Conservation (phyloP, 2,888 invertebrate genomes). For the Rhagonycha fulva region DNA sequence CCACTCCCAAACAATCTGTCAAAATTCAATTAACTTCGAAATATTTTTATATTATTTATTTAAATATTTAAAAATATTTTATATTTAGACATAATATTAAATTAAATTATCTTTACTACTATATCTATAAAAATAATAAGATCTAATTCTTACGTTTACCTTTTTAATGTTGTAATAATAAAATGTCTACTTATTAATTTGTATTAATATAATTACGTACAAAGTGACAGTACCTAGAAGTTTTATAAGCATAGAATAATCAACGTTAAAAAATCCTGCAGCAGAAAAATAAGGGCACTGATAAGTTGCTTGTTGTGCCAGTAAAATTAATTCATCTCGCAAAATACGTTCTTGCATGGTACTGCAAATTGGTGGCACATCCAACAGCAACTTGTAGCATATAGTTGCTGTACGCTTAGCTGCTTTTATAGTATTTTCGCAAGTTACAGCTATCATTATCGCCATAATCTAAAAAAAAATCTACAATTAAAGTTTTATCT, state of each 20-base stretch:
- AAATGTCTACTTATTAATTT: too few relatives aligned
- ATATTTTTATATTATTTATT: too few relatives aligned
- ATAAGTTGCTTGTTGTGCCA: too few relatives aligned
- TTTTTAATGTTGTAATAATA: too few relatives aligned
- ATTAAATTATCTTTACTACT: too few relatives aligned
- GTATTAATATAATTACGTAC: slow-evolving; percentile 28
- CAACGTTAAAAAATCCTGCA: slow-evolving; percentile 26
- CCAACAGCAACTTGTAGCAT: slow-evolving; percentile 31
- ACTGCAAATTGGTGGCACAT: slow-evolving; percentile 14
- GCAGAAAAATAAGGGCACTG: too few relatives aligned
- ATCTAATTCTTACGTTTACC: too few relatives aligned
- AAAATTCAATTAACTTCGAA: too few relatives aligned
- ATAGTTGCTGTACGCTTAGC: slow-evolving; percentile 28
- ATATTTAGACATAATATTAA: too few relatives aligned
- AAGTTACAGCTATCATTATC: background rate
- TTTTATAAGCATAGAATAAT: slow-evolving; percentile 22
- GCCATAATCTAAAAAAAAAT: background rate
- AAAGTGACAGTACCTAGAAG: slow-evolving; percentile 21
- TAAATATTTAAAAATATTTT: too few relatives aligned
- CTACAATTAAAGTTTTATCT: background rate
- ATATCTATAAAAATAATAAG: too few relatives aligned
- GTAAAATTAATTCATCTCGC: slow-evolving; percentile 15
- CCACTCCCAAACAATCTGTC: too few relatives aligned
- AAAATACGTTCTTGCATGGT: slow-evolving; percentile 7
- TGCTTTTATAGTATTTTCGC: slow-evolving; percentile 8